Conservation (phyloP, 2,113 vertebrate genomes). For the Pseudopodoces humilis region DNA sequence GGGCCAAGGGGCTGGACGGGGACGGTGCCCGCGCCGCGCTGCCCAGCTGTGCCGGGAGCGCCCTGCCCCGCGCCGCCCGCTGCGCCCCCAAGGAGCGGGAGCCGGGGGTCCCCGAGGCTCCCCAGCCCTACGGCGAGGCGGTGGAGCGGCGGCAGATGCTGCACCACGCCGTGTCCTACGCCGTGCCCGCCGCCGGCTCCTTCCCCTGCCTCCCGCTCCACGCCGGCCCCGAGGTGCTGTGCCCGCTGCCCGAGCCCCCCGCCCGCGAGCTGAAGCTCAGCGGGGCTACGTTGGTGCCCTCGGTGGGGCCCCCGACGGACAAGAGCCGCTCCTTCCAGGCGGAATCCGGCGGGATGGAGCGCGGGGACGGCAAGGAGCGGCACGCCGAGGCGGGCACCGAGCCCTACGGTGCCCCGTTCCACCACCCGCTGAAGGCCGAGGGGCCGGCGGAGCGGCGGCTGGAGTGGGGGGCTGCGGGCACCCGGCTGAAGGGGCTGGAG, state of each 20-base stretch:
- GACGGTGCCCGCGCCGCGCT: constrained; percentile 79
- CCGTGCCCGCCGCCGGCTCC: constrained; percentile 81
- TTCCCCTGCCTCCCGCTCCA: constrained; percentile 94
- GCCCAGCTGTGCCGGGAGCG: constrained; percentile 83
- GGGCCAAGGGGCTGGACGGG: constrained; percentile 87
- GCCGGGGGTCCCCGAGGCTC: constrained; percentile 80
- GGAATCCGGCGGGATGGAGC: constrained; percentile 80
- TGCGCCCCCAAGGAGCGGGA: constrained; percentile 80
- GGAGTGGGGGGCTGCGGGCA: constrained; percentile 80
- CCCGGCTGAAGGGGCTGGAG: constrained; percentile 84
- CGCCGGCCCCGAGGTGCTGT: constrained; percentile 86
- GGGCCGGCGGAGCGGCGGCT: constrained; percentile 84
- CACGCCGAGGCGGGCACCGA: constrained; percentile 70
- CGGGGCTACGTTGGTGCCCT: constrained; percentile 90
- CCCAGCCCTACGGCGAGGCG: constrained; percentile 88
- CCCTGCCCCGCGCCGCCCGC: constrained; percentile 70
- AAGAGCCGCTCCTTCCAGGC: constrained; percentile 85
- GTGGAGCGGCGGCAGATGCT: constrained; percentile 88
- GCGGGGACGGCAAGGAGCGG: constrained; percentile 82
- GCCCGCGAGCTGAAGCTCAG: constrained; percentile 85
- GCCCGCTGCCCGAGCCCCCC: constrained; percentile 85
- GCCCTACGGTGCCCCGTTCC: constrained; percentile 61
- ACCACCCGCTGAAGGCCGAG: constrained; percentile 78
- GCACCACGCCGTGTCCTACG: constrained; percentile 88
- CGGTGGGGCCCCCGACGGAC: constrained; percentile 86